These are phyloP conservation scores for Ispidina picta DNA, from an alignment of 2,797 vertebrate species.

Conservation along the genomic window DNA sequence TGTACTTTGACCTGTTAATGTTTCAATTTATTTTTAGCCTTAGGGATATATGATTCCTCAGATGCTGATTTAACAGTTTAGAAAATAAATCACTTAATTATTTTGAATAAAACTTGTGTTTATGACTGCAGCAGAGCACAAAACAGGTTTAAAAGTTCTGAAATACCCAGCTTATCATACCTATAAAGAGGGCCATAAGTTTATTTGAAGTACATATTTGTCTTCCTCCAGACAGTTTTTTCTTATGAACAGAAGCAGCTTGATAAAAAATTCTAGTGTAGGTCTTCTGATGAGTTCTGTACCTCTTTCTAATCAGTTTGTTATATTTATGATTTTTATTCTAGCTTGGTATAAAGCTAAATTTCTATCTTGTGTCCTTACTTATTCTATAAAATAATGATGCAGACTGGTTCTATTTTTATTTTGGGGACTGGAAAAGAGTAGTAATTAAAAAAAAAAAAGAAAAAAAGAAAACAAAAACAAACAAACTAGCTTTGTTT, in stretches of 20 bases:
- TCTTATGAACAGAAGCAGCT: background rate
- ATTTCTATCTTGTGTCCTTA: background rate
- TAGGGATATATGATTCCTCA: background rate
- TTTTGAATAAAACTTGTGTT: background rate
- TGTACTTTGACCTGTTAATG: background rate
- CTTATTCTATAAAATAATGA: background rate
- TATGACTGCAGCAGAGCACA: background rate
- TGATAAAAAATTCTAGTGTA: background rate
- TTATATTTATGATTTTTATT: background rate
- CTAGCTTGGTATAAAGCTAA: background rate
- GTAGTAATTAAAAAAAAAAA: background rate
- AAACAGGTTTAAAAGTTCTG: background rate
- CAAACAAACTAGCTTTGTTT: background rate
- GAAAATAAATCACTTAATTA: background rate
- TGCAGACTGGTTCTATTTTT: background rate
- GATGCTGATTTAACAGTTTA: background rate
- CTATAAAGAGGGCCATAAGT: background rate
- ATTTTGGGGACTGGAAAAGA: background rate
- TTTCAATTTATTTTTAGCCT: background rate
- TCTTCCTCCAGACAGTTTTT: background rate
- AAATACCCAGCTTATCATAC: background rate
- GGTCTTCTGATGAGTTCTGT: background rate
- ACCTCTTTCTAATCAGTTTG: background rate
- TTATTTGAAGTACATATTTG: background rate
- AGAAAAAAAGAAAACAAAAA: too few relatives aligned